phyloP scores from a whole-genome alignment of 1,140 invertebrate species.

The Heliconius eleuchia region DNA sequence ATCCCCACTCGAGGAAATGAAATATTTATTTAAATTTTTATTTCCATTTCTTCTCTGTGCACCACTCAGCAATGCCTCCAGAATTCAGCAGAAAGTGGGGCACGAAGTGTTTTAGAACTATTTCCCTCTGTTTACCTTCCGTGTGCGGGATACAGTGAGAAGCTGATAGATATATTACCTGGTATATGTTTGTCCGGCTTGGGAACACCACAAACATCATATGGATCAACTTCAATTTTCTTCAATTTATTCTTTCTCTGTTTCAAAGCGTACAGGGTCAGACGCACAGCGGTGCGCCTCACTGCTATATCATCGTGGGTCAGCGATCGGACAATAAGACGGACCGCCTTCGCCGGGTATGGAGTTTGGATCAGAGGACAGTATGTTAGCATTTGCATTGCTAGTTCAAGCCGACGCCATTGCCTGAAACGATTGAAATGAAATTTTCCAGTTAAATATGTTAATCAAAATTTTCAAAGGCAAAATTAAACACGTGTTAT shows the following conservation, averaged over 20 bases:
- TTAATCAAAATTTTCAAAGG: not conserved
- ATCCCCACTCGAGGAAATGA: too few relatives aligned
- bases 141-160: too few relatives aligned
- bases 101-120: too few relatives aligned
- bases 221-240: slow-evolving; percentile 83
- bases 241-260: slow-evolving; percentile 88
- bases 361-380: slow-evolving; percentile 86
- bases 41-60: too few relatives aligned
- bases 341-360: slow-evolving; percentile 84
- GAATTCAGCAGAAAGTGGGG: too few relatives aligned
- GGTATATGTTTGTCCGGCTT: slow-evolving; percentile 56
- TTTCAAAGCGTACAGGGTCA: slow-evolving; percentile 86
- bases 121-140: too few relatives aligned
- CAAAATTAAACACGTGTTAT: too few relatives aligned
- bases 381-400: slow-evolving; percentile 87
- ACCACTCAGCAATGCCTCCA: too few relatives aligned
- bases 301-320: slow-evolving; percentile 90
- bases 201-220: slow-evolving; percentile 58
- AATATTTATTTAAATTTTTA: too few relatives aligned
- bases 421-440: slow-evolving; percentile 80
- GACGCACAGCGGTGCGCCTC: slow-evolving; percentile 86
- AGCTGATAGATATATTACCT: slow-evolving; percentile 45
- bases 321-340: slow-evolving; percentile 85
- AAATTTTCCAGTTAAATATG: not conserved
- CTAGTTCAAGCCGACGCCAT: slow-evolving; percentile 90